Conservation (phyloP, 2,888 invertebrate species). For the Julus scandinavius region DNA sequence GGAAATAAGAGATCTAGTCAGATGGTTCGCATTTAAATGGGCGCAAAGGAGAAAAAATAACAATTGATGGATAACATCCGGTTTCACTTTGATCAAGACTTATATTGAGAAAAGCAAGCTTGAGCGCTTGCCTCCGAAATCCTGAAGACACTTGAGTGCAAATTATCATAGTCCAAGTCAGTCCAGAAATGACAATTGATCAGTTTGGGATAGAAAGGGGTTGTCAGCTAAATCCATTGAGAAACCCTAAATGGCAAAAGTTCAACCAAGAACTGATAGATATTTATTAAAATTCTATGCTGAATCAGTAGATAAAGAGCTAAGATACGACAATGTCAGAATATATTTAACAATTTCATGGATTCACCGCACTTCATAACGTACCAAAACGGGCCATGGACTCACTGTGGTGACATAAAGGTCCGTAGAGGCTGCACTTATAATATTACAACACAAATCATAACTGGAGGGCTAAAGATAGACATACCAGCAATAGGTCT, state of each 20-base stretch:
- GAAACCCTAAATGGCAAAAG: not conserved
- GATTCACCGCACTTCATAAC: not conserved
- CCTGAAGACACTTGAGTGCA: not conserved
- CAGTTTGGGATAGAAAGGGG: not conserved
- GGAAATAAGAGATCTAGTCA: not conserved
- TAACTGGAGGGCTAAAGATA: no score
- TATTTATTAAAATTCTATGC: not conserved
- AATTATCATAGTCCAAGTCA: not conserved
- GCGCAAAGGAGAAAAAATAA: not conserved
- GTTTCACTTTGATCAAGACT: conserved; percentile 35
- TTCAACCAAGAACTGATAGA: not conserved
- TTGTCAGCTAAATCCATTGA: not conserved
- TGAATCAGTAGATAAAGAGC: not conserved
- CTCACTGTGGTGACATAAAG: not conserved
- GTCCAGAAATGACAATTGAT: conserved; percentile 19
- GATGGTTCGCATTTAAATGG: conserved; percentile 1
- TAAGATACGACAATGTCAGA: not conserved
- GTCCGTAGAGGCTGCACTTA: not conserved
- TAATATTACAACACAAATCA: no score
- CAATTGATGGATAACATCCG: conserved; percentile 37
- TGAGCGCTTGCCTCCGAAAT: not conserved
- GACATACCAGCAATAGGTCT: no score
- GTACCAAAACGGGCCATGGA: not conserved
- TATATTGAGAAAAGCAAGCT: not conserved
- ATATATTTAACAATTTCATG: not conserved